Conservation (phyloP, 2,888 invertebrate genomes). For the Hirtodrosophila trivittata region DNA sequence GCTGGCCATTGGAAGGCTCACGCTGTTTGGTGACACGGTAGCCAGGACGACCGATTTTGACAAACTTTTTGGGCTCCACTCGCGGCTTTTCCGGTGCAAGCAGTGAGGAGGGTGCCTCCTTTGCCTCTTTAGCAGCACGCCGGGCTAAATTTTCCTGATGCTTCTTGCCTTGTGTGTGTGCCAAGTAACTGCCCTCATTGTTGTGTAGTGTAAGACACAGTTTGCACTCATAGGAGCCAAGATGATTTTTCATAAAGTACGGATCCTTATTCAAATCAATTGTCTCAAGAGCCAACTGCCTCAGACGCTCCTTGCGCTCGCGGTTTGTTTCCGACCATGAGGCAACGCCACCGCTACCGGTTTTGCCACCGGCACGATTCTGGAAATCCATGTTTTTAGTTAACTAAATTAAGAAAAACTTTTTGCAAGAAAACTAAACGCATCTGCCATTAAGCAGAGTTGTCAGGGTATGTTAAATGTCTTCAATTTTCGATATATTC, state of each 20-base stretch:
- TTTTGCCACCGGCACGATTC: conserved; percentile 99
- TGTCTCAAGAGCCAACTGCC: conserved; percentile 98
- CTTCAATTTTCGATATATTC: neutral
- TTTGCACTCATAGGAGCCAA: conserved; percentile 99
- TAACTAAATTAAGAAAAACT: conserved; percentile 15
- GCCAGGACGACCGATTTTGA: conserved; percentile 99
- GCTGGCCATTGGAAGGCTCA: conserved; percentile 97
- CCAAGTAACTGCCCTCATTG: conserved; percentile 99
- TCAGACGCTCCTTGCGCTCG: conserved; percentile 96
- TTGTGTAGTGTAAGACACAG: conserved; percentile 98
- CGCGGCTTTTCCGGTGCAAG: conserved; percentile 97
- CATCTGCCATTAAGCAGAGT: conserved; percentile 6
- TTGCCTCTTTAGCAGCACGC: conserved; percentile 99
- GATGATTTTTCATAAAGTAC: conserved; percentile 99
- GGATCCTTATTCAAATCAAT: conserved; percentile 99
- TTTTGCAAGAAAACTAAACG: conserved; percentile 15
- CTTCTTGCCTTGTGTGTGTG: conserved; percentile 99
- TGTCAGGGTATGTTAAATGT: neutral
- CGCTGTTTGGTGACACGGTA: conserved; percentile 99
- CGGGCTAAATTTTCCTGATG: conserved; percentile 99
- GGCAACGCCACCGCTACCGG: conserved; percentile 99
- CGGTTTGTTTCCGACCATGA: conserved; percentile 99
- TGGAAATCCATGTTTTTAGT: conserved; percentile 95
- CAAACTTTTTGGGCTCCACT: conserved; percentile 99
- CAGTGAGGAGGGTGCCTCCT: conserved; percentile 96